Evolutionary conservation across 2,113 vertebrate genomes (phyloP).

Genomic region (Poicephalus gulielmi): DNA sequence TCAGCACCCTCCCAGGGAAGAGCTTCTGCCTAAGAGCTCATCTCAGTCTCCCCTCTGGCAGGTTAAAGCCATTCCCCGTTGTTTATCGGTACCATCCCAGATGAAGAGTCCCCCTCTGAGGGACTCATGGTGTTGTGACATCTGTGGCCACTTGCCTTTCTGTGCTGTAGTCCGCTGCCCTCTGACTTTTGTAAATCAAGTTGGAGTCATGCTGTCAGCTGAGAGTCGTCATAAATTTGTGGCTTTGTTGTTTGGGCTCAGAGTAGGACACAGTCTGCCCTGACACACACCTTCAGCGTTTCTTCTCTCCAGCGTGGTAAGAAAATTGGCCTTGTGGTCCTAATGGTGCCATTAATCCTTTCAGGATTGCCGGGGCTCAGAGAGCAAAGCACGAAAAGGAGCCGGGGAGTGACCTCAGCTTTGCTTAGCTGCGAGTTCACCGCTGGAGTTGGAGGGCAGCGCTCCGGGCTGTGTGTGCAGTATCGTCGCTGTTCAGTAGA

Average conservation of each 20-base stretch:
- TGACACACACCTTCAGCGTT: no score
- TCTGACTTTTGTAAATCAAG: not conserved
- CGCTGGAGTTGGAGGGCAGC: not conserved
- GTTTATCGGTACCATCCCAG: no score
- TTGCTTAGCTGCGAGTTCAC: not conserved
- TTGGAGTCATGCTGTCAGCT: not conserved
- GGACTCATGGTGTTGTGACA: not conserved
- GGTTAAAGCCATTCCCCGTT: no score
- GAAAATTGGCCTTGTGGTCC: not conserved
- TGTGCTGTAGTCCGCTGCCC: not conserved
- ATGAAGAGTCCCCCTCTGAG: no score
- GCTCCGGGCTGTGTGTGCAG: not conserved
- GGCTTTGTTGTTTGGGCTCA: not conserved
- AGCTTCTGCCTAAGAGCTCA: no score
- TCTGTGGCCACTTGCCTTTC: not conserved
- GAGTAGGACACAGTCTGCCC: not conserved
- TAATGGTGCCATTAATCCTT: not conserved
- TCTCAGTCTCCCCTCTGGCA: no score
- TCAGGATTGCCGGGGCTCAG: not conserved
- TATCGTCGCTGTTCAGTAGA: slow-evolving; percentile 2
- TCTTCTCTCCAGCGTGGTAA: not conserved
- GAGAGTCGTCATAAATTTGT: not conserved
- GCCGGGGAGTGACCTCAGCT: not conserved
- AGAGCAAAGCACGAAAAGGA: not conserved
- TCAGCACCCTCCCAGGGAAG: no score